These are phyloP conservation scores for Oxyura jamaicensis DNA, from an alignment of 2,113 vertebrate genomes.

Conservation along the genomic window DNA sequence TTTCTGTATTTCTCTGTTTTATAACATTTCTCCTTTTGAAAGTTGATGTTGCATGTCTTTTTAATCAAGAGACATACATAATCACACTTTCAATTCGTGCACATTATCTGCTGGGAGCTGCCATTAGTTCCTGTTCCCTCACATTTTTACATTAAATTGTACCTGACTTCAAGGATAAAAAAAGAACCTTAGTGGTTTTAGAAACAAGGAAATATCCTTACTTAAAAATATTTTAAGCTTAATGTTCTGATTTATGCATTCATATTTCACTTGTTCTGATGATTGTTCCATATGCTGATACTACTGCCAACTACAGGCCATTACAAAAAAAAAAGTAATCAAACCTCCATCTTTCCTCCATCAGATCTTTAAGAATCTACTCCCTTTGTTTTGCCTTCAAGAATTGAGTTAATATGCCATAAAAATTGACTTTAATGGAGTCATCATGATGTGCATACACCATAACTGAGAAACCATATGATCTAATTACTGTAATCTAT, in stretches of 20 bases:
- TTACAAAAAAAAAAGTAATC: not conserved
- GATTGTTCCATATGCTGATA: not conserved
- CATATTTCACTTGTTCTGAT: not conserved
- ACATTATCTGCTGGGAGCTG: fast-evolving
- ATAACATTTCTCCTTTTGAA: not conserved
- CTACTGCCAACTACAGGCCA: not conserved
- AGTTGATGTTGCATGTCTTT: not conserved
- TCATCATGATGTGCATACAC: not conserved
- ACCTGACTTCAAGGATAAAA: not conserved
- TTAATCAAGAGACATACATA: not conserved
- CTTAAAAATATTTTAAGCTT: not conserved
- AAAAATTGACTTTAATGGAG: constrained; percentile 1
- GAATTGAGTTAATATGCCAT: not conserved
- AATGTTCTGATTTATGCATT: not conserved
- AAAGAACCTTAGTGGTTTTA: not conserved
- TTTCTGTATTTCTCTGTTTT: not conserved
- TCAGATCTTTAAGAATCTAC: not conserved
- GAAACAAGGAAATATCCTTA: not conserved
- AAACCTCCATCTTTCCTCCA: not conserved
- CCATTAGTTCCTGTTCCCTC: not conserved
- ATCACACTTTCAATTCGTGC: not conserved
- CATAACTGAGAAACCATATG: not conserved
- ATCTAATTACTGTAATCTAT: not conserved
- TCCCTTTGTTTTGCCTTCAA: not conserved
- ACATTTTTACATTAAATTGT: not conserved